These are phyloP conservation scores for Takifugu flavidus DNA, from an alignment of 2,113 vertebrate genomes.

Conservation along the genomic window DNA sequence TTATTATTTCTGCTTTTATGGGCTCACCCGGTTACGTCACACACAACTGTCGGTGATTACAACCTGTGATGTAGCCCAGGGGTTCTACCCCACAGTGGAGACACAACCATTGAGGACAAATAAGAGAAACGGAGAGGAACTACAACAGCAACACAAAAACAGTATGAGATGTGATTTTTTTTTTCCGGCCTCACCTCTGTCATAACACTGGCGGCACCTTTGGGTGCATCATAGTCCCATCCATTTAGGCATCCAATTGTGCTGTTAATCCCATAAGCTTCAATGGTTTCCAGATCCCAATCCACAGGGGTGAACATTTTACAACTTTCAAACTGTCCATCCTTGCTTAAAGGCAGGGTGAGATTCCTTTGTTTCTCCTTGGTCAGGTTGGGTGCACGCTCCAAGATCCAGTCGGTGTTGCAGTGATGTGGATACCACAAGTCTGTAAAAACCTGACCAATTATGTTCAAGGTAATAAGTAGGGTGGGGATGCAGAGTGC, in stretches of 20 bases:
- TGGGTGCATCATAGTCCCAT: slow-evolving; percentile 19
- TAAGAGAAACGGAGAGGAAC: no score
- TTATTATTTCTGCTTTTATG: no score
- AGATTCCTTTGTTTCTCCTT: slow-evolving; percentile 70
- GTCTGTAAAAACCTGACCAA: slow-evolving; percentile 80
- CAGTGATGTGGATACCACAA: slow-evolving; percentile 73
- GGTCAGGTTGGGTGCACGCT: slow-evolving; percentile 81
- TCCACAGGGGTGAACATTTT: slow-evolving; percentile 79
- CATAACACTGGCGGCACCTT: slow-evolving; percentile 58
- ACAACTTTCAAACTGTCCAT: slow-evolving; percentile 74
- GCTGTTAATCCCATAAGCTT: slow-evolving; percentile 71
- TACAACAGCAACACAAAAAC: no score
- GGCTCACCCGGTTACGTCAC: no score
- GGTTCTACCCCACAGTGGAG: no score
- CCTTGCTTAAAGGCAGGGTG: slow-evolving; percentile 66
- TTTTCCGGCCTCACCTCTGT: slow-evolving; percentile 62
- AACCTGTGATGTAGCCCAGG: no score
- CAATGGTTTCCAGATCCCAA: slow-evolving; percentile 71
- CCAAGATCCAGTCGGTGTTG: slow-evolving; percentile 59
- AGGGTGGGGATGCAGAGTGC: slow-evolving; percentile 64
- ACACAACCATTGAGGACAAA: no score
- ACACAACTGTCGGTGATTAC: no score
- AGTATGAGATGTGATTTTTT: not conserved
- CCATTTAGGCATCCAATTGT: slow-evolving; percentile 60
- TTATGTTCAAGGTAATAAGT: slow-evolving; percentile 74